phyloP scores from a whole-genome alignment of 1,140 invertebrate species.

The Formica exsecta region DNA sequence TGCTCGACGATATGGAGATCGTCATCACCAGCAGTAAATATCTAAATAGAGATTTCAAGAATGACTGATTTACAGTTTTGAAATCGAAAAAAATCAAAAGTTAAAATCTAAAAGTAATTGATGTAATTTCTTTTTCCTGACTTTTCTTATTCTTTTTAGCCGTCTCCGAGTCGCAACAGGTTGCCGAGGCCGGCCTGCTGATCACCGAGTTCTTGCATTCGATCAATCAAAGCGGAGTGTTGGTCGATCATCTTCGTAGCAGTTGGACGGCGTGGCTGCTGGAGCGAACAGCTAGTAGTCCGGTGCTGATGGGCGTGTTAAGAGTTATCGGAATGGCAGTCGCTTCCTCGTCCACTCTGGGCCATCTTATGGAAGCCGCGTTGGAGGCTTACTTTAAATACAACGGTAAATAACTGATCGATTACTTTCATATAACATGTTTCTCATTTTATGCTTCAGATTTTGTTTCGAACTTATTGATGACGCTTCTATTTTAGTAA shows the following conservation, averaged over 20 bases:
- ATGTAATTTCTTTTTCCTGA: conserved; percentile 45
- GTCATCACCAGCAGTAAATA: conserved; percentile 87
- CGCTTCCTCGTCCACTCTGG: conserved; percentile 83
- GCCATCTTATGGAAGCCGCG: conserved; percentile 86
- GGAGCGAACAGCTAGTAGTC: conserved; percentile 84
- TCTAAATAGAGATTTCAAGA: background rate
- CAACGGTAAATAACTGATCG: conserved; percentile 77
- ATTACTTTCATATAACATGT: background rate
- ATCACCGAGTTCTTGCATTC: conserved; percentile 86
- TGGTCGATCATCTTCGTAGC: conserved; percentile 81
- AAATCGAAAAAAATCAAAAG: background rate
- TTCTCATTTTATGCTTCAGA: background rate
- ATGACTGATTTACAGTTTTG: background rate
- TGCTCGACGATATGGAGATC: conserved; percentile 89
- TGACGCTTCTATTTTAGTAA: conserved; percentile 73
- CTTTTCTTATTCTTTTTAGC: conserved; percentile 78
- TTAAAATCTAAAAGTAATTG: background rate
- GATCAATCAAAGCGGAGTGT: conserved; percentile 84
- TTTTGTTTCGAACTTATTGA: background rate
- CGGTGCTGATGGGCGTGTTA: conserved; percentile 86
- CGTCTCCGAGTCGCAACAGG: conserved; percentile 86
- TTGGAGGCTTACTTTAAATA: conserved; percentile 86
- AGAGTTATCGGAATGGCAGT: conserved; percentile 84
- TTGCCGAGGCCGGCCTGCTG: conserved; percentile 86
- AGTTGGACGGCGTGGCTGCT: conserved; percentile 84